phyloP scores from a whole-genome alignment of 2,888 invertebrate species.

The Apamea sordens region DNA sequence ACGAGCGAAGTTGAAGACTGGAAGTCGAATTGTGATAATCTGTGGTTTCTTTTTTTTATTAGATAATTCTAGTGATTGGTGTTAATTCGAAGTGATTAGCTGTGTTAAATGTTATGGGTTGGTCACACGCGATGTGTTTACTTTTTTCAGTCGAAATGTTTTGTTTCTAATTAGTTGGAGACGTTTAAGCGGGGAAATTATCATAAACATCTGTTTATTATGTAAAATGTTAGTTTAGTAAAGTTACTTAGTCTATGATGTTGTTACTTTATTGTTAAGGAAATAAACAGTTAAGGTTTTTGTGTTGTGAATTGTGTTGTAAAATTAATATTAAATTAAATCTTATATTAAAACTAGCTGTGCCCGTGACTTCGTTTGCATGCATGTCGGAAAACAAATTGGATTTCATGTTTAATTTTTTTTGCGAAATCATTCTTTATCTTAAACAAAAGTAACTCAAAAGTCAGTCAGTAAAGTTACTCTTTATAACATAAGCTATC shows the following conservation, averaged over 20 bases:
- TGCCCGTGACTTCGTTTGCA: not conserved
- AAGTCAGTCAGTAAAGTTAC: no score
- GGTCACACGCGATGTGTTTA: conserved; percentile 31
- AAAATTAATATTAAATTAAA: not conserved
- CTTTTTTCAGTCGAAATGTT: conserved; percentile 8
- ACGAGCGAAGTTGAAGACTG: conserved; percentile 14
- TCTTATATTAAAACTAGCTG: not conserved
- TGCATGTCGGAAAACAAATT: not conserved
- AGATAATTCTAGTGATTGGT: conserved; percentile 14
- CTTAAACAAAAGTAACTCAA: not conserved
- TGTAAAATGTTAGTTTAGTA: not conserved
- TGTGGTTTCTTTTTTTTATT: conserved; percentile 6
- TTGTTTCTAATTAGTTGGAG: conserved; percentile 1
- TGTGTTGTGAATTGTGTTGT: not conserved
- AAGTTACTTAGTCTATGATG: not conserved
- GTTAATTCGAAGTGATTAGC: conserved; percentile 13
- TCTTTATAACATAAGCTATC: no score
- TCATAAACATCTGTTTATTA: not conserved
- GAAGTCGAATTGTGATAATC: not conserved
- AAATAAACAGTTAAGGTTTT: not conserved
- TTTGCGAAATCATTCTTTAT: not conserved
- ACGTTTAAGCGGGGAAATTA: not conserved
- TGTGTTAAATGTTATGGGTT: conserved; percentile 14
- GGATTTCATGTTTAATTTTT: not conserved
- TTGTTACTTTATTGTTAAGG: not conserved